phyloP scores from a whole-genome alignment of 1,140 invertebrate species.

The Mercenaria mercenaria region DNA sequence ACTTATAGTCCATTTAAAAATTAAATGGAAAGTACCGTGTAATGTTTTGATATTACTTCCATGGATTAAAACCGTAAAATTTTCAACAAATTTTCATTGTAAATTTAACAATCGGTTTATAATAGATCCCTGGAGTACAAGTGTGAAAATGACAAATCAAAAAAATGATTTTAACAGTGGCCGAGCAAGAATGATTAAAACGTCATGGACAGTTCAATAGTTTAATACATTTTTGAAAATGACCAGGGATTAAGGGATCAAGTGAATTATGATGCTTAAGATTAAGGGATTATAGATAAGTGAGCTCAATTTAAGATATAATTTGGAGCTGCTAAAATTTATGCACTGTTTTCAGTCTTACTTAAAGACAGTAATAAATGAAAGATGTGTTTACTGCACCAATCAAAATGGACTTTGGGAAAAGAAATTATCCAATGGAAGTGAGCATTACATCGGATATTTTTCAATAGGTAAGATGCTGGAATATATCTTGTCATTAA shows the following conservation, averaged over 20 bases:
- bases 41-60: not conserved
- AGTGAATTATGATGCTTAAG: not conserved
- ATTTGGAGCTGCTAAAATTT: no score
- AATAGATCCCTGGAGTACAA: not conserved
- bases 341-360: no score
- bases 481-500: no score
- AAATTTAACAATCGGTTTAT: not conserved
- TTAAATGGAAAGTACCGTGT: conserved; percentile 18
- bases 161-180: not conserved
- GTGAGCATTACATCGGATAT: not conserved
- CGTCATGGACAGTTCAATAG: not conserved
- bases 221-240: not conserved
- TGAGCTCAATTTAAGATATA: no score
- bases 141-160: not conserved
- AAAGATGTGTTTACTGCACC: no score
- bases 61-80: not conserved
- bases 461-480: not conserved
- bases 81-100: not conserved
- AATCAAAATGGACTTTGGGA: not conserved
- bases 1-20: conserved; percentile 25
- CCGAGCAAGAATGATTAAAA: not conserved
- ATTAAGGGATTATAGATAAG: not conserved
- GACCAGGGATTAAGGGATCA: not conserved
- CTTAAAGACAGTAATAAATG: no score
- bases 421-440: not conserved